phyloP scores from a whole-genome alignment of 2,888 invertebrate genomes.

The Norana najaformis region DNA sequence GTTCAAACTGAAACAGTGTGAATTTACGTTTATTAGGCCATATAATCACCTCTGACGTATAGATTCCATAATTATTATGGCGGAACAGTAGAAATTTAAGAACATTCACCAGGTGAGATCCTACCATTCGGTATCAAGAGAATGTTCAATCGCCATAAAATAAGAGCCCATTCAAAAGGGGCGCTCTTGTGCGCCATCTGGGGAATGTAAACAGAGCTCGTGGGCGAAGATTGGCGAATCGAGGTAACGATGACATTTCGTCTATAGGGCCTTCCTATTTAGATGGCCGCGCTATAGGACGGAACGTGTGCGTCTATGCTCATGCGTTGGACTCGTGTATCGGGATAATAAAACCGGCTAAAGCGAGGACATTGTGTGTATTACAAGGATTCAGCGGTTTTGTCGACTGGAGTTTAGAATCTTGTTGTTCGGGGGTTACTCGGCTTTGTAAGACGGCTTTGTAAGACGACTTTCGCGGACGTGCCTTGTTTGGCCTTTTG shows the following conservation, averaged over 20 bases:
- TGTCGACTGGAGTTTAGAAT: no score
- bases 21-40: no score
- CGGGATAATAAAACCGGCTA: not conserved
- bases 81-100: no score
- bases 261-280: no score
- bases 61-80: no score
- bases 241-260: not conserved
- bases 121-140: no score
- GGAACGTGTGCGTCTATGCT: not conserved
- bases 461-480: not conserved
- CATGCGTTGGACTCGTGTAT: not conserved
- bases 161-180: not conserved
- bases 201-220: not conserved
- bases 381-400: not conserved
- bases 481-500: not conserved
- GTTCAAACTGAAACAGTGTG: no score
- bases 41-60: no score
- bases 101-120: no score
- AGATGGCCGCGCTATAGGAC: no score
- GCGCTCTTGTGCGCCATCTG: not conserved
- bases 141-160: not conserved
- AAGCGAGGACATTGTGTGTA: not conserved
- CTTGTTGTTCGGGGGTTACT: not conserved
- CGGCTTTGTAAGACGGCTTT: not conserved
- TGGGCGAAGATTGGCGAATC: not conserved